Evolutionary conservation across 2,888 invertebrate genomes (phyloP).

Genomic region (Ormyrus pomaceus): DNA sequence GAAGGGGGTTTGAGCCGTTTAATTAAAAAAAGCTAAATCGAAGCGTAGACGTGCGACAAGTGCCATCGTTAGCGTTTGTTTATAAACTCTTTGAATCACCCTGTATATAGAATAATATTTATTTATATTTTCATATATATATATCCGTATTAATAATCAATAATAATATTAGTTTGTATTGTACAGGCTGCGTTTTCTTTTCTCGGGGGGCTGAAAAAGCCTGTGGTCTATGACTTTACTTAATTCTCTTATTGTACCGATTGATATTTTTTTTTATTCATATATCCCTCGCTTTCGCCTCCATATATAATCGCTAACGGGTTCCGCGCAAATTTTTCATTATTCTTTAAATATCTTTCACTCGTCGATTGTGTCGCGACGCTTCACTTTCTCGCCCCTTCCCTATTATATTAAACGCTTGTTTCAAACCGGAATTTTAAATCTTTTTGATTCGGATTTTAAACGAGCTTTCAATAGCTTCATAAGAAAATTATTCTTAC

Average conservation of each 20-base stretch:
- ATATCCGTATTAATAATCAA: slow-evolving; percentile 71
- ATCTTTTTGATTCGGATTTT: slow-evolving; percentile 16
- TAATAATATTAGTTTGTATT: slow-evolving; percentile 75
- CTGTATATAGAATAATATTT: slow-evolving; percentile 66
- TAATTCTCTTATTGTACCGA: slow-evolving; percentile 48
- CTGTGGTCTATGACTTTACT: slow-evolving; percentile 64
- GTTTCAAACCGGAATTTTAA: slow-evolving; percentile 26
- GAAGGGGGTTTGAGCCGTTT: background rate
- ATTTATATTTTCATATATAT: slow-evolving; percentile 57
- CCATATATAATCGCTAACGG: slow-evolving; percentile 5
- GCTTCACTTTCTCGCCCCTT: slow-evolving; percentile 60
- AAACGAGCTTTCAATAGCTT: background rate
- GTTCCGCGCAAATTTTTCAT: slow-evolving; percentile 23
- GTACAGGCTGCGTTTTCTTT: slow-evolving; percentile 69
- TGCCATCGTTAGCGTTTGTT: slow-evolving; percentile 63
- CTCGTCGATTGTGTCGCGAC: slow-evolving; percentile 29
- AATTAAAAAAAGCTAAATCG: slow-evolving; percentile 46
- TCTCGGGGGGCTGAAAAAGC: slow-evolving; percentile 61
- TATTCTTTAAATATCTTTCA: slow-evolving; percentile 49
- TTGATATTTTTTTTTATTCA: slow-evolving; percentile 5
- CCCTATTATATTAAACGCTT: slow-evolving; percentile 25
- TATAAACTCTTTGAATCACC: slow-evolving; percentile 73
- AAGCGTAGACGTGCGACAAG: slow-evolving; percentile 61
- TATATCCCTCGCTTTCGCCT: background rate
- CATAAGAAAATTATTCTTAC: slow-evolving; percentile 22